Conservation (phyloP, 1,140 invertebrate genomes). For the Zaprionus taronus region DNA sequence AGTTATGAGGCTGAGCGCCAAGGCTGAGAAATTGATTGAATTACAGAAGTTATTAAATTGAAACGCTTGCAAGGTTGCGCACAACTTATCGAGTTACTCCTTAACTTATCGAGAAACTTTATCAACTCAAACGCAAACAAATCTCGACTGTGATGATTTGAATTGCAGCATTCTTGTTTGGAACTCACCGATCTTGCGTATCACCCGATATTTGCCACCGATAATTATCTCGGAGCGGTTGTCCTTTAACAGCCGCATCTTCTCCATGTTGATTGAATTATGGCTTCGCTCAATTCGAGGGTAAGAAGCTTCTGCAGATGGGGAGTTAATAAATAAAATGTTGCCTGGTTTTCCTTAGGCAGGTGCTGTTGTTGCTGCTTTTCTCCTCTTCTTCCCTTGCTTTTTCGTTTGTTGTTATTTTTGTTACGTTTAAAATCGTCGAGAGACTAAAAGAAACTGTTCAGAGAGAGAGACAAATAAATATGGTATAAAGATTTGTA, state of each 20-base stretch:
- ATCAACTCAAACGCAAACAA: background rate
- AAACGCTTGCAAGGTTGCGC: background rate
- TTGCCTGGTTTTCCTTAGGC: background rate
- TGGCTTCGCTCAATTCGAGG: constrained; percentile 15
- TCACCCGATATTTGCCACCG: constrained; percentile 96
- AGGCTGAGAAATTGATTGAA: background rate
- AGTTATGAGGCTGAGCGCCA: too few relatives aligned
- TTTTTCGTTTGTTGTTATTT: background rate
- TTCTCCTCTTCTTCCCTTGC: constrained; percentile 5
- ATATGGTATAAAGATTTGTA: constrained; percentile 29
- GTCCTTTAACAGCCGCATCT: constrained; percentile 78
- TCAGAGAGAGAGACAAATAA: constrained; percentile 4
- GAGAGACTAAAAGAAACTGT: constrained; percentile 19
- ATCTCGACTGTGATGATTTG: background rate
- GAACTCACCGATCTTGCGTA: constrained; percentile 94
- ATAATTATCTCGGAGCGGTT: constrained; percentile 90
- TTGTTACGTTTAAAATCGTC: background rate
- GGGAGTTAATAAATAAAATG: background rate
- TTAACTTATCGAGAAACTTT: background rate
- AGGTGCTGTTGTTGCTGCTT: background rate
- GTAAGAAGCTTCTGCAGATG: background rate
- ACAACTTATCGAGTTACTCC: background rate
- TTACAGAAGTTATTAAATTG: constrained; percentile 4
- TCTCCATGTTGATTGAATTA: constrained; percentile 71
- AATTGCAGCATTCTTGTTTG: background rate